Conservation (phyloP, 2,888 invertebrate species). For the Cacoxenus indagator region DNA sequence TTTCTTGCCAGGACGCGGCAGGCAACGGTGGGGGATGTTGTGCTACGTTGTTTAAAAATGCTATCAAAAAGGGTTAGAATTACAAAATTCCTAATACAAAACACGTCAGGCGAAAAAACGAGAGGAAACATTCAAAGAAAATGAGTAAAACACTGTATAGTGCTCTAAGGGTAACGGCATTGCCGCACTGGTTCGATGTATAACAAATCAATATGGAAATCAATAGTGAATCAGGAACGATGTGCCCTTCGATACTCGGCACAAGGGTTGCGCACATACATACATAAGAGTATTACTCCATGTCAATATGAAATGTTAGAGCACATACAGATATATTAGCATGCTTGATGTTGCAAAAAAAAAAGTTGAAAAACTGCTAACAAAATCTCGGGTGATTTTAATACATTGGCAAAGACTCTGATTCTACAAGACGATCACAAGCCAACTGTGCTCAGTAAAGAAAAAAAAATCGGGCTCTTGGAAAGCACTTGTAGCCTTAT, state of each 20-base stretch:
- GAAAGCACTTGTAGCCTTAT: too few relatives aligned
- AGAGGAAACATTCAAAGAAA: slow-evolving; percentile 19
- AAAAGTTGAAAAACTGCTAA: not conserved
- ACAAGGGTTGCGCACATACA: not conserved
- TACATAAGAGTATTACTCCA: not conserved
- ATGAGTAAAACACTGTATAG: not conserved
- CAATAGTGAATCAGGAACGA: slow-evolving; percentile 50
- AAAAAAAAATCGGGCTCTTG: too few relatives aligned
- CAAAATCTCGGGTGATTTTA: too few relatives aligned
- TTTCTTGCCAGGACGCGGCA: slow-evolving; percentile 1
- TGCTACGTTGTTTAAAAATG: slow-evolving; percentile 40
- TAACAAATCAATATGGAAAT: slow-evolving; percentile 62
- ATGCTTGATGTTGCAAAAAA: not conserved
- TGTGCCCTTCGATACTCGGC: slow-evolving; percentile 27
- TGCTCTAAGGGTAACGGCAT: slow-evolving; percentile 10
- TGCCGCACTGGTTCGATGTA: slow-evolving; percentile 33
- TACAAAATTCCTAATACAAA: slow-evolving; percentile 39
- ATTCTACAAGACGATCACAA: too few relatives aligned
- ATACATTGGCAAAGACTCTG: too few relatives aligned
- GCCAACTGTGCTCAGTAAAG: too few relatives aligned
- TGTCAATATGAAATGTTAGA: not conserved
- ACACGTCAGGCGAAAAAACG: slow-evolving; percentile 26
- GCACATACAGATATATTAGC: not conserved
- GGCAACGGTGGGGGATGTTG: slow-evolving; percentile 37
- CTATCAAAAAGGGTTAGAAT: slow-evolving; percentile 49